Conservation (phyloP, 1,140 invertebrate species). For the Galleria mellonella region DNA sequence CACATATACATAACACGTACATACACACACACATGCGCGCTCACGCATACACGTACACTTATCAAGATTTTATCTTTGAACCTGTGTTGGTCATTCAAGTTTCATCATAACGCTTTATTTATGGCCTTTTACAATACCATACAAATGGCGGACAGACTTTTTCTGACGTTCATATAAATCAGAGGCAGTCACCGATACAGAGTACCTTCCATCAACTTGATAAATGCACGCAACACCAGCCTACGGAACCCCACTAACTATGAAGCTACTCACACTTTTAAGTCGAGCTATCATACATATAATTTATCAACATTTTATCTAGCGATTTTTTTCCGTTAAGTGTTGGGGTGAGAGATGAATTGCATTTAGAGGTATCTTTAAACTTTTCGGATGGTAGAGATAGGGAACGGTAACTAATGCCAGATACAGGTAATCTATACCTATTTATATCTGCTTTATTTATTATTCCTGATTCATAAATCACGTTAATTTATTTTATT, state of each 20-base stretch:
- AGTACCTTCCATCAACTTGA: conserved; percentile 50
- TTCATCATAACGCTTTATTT: conserved; percentile 22
- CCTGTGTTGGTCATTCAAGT: not conserved
- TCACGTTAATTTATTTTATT: no score
- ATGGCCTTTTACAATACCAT: conserved; percentile 19
- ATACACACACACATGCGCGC: no score
- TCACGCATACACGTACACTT: no score
- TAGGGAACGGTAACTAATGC: no score
- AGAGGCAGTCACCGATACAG: conserved; percentile 30
- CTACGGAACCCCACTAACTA: conserved; percentile 20
- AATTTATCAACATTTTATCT: conserved; percentile 65
- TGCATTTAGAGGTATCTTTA: conserved; percentile 6
- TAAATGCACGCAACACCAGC: conserved; percentile 36
- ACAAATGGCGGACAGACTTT: conserved; percentile 29
- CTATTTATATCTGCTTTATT: no score
- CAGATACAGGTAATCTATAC: no score
- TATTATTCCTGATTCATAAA: no score
- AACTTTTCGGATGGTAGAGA: not conserved
- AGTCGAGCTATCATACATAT: conserved; percentile 42
- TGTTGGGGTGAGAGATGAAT: conserved; percentile 28
- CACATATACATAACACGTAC: no score
- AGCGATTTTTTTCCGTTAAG: conserved; percentile 24
- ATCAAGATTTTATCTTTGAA: no score
- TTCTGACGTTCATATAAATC: conserved; percentile 47
- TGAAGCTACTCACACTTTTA: conserved; percentile 39